Evolutionary conservation across 2,888 invertebrate genomes (phyloP).

Genomic region (Mesorhabditis spiculigera): DNA sequence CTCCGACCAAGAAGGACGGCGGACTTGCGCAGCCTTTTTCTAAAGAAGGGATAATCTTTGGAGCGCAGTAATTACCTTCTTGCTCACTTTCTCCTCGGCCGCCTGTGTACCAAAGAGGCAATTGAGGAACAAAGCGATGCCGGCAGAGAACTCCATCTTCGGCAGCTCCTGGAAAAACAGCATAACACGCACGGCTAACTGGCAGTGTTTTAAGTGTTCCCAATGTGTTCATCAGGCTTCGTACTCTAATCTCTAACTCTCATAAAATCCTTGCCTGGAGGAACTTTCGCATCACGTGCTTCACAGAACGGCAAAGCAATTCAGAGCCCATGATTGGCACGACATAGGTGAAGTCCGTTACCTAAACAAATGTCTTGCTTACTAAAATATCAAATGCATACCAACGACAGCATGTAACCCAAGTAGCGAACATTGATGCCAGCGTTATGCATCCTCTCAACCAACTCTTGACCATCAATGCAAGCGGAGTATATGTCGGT

Average conservation of each 20-base stretch:
- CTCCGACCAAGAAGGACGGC: slow-evolving; percentile 71
- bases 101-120: not conserved
- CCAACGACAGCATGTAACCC: slow-evolving; percentile 80
- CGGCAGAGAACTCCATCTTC: too few species aligned
- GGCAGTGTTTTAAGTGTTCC: too few species aligned
- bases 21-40: not conserved
- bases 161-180: too few species aligned
- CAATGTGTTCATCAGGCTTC: too few species aligned
- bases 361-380: slow-evolving; percentile 3
- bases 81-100: slow-evolving; percentile 5
- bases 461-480: slow-evolving; percentile 89
- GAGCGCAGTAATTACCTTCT: slow-evolving; percentile 12
- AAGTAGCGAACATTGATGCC: slow-evolving; percentile 96
- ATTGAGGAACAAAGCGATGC: too few species aligned
- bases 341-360: slow-evolving; percentile 18
- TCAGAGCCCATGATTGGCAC: slow-evolving; percentile 80
- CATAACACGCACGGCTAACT: too few species aligned
- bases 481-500: not conserved
- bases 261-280: slow-evolving; percentile 4
- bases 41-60: not conserved
- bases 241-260: not conserved
- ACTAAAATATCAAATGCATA: slow-evolving; percentile 58
- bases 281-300: slow-evolving; percentile 79
- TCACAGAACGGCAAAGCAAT: slow-evolving; percentile 80
- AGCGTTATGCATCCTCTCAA: slow-evolving; percentile 84